Percentiles rank a stretch among this genome's conserved stretches.
Conservation (phyloP, 2,888 invertebrate genomes). For the Drosophila greeni region DNA sequence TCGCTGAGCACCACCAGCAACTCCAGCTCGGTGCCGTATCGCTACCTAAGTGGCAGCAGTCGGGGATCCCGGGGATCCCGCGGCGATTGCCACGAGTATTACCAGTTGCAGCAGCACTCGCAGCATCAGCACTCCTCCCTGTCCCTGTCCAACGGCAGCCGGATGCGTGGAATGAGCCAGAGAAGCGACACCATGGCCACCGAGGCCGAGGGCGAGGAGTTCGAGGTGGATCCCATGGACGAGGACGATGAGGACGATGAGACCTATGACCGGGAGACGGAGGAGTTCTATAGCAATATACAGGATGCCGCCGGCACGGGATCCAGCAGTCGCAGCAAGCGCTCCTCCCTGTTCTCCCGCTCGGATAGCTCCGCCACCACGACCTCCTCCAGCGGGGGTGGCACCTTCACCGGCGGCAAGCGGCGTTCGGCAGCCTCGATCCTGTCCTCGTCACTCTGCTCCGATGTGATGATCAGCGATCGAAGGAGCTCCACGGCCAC, state of each 20-base stretch:
- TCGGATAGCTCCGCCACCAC: slow-evolving; percentile 79
- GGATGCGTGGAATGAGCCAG: slow-evolving; percentile 42
- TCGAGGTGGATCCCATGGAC: slow-evolving; percentile 65
- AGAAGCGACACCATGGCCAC: slow-evolving; percentile 67
- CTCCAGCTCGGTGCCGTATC: slow-evolving; percentile 62
- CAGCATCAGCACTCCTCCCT: slow-evolving; percentile 47
- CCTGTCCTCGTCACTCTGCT: slow-evolving; percentile 78
- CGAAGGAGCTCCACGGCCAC: slow-evolving; percentile 77
- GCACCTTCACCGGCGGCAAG: slow-evolving; percentile 76
- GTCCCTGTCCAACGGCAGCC: slow-evolving; percentile 55
- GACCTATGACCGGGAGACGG: slow-evolving; percentile 76
- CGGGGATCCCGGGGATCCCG: slow-evolving; percentile 57
- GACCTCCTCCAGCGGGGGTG: slow-evolving; percentile 76
- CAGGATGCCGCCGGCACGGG: slow-evolving; percentile 72
- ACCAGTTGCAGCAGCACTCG: slow-evolving; percentile 49
- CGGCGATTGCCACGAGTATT: slow-evolving; percentile 57
- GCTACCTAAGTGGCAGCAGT: slow-evolving; percentile 51
- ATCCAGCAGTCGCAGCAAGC: slow-evolving; percentile 73
- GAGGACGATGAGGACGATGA: slow-evolving; percentile 67
- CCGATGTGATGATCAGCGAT: slow-evolving; percentile 76
- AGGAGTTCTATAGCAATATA: slow-evolving; percentile 77
- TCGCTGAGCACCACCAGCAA: slow-evolving; percentile 62
- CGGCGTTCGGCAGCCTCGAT: slow-evolving; percentile 78
- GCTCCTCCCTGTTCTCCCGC: slow-evolving; percentile 78
- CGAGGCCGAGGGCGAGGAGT: slow-evolving; percentile 63